These are phyloP conservation scores for Calliopum simillimum DNA, from an alignment of 2,888 invertebrate species.

Conservation along the genomic window DNA sequence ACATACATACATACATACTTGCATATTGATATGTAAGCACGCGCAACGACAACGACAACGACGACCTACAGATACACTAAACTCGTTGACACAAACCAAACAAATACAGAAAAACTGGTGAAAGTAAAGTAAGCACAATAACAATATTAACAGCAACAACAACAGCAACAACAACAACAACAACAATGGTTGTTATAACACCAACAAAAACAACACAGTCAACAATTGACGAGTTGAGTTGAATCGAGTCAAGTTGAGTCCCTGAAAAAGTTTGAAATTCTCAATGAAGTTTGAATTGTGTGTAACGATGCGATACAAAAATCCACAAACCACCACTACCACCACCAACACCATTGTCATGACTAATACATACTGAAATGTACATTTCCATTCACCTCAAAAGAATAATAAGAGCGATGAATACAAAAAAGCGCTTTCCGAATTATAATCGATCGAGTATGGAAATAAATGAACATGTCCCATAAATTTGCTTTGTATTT, in stretches of 20 bases:
- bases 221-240: not conserved
- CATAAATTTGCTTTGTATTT: no score
- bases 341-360: no score
- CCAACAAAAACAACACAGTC: not conserved
- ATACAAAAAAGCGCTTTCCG: no score
- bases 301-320: not conserved
- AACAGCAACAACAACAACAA: not conserved
- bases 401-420: no score
- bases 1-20: not conserved
- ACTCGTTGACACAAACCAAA: conserved; percentile 19
- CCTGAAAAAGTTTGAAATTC: conserved; percentile 17
- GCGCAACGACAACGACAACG: not conserved
- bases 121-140: not conserved
- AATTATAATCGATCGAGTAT: no score
- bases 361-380: no score
- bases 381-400: no score
- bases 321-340: no score
- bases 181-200: not conserved
- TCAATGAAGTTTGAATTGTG: conserved; percentile 19
- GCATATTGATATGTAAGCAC: not conserved
- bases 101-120: not conserved
- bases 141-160: not conserved
- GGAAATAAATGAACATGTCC: no score
- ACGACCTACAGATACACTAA: conserved; percentile 12
- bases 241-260: not conserved